phyloP scores from a whole-genome alignment of 1,140 invertebrate genomes.

The Drosophila asahinai region DNA sequence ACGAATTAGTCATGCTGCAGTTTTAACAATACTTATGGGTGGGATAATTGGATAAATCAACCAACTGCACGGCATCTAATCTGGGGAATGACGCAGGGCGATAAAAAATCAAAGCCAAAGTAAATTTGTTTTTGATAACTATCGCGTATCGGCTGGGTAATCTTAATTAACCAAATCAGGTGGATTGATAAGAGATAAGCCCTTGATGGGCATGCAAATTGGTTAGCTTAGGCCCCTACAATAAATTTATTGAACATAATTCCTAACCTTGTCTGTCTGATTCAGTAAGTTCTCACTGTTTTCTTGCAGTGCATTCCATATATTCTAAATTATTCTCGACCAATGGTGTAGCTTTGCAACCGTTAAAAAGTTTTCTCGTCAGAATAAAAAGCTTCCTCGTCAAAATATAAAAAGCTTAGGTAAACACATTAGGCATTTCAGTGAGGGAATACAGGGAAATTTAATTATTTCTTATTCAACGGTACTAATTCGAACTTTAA shows the following conservation, averaged over 20 bases:
- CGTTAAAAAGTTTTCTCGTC: not conserved
- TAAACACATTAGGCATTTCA: constrained; percentile 42
- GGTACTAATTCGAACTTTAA: not conserved
- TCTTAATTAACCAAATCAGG: constrained; percentile 31
- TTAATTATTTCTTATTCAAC: not conserved
- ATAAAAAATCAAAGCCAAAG: constrained; percentile 46
- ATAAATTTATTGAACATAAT: not conserved
- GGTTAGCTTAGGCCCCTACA: not conserved
- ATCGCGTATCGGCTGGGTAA: constrained; percentile 19
- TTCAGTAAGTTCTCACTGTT: not conserved
- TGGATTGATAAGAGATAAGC: constrained; percentile 34
- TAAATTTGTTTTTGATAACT: constrained; percentile 28
- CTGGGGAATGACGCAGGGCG: constrained; percentile 29
- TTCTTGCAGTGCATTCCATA: constrained; percentile 7
- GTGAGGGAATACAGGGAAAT: too few relatives aligned
- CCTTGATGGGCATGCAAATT: constrained; percentile 13
- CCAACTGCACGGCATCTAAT: constrained; percentile 21
- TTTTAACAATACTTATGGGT: not conserved
- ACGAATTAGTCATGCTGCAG: constrained; percentile 24
- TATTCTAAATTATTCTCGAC: not conserved
- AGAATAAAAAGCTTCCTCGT: constrained; percentile 1
- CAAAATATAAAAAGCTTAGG: constrained; percentile 2
- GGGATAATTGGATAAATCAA: constrained; percentile 4
- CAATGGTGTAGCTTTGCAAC: not conserved
- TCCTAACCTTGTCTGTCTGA: not conserved